These are phyloP conservation scores for Raja brachyura DNA, from an alignment of 2,113 vertebrate species.

Conservation along the genomic window DNA sequence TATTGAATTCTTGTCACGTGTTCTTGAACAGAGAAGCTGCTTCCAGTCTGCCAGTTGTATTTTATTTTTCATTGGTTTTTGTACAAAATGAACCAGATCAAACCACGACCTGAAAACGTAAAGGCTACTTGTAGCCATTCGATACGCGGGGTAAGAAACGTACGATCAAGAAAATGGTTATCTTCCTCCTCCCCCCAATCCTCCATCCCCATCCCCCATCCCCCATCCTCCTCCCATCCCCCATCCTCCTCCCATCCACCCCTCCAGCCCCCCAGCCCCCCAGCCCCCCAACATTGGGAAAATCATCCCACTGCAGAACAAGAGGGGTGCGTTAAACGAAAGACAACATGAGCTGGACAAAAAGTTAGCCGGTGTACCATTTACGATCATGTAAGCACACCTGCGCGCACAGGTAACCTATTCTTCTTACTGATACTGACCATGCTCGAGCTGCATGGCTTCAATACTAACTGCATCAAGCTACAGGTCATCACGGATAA, in stretches of 20 bases:
- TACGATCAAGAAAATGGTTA: slow-evolving; percentile 50
- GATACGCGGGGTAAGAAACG: background rate
- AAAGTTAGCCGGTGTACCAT: no score
- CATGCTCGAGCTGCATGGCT: background rate
- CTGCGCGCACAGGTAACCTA: background rate
- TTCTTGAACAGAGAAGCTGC: slow-evolving; percentile 59
- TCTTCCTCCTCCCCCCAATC: no score
- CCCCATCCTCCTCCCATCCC: no score
- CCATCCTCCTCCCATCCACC: no score
- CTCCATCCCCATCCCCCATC: no score
- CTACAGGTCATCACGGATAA: background rate
- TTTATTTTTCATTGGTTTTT: slow-evolving; percentile 24
- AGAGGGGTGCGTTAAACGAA: slow-evolving; percentile 41
- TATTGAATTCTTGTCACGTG: slow-evolving; percentile 67
- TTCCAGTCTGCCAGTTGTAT: slow-evolving; percentile 56
- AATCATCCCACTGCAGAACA: slow-evolving; percentile 62
- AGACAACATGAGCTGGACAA: background rate
- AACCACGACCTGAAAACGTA: slow-evolving; percentile 36
- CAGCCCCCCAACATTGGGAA: slow-evolving; percentile 50
- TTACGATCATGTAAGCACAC: background rate
- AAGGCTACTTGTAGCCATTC: slow-evolving; percentile 51
- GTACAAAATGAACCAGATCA: background rate
- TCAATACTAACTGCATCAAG: background rate
- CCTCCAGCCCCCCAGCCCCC: slow-evolving; percentile 41
- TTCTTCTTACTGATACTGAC: background rate